Conservation (phyloP, 2,888 invertebrate genomes). For the Thumatha senex region DNA sequence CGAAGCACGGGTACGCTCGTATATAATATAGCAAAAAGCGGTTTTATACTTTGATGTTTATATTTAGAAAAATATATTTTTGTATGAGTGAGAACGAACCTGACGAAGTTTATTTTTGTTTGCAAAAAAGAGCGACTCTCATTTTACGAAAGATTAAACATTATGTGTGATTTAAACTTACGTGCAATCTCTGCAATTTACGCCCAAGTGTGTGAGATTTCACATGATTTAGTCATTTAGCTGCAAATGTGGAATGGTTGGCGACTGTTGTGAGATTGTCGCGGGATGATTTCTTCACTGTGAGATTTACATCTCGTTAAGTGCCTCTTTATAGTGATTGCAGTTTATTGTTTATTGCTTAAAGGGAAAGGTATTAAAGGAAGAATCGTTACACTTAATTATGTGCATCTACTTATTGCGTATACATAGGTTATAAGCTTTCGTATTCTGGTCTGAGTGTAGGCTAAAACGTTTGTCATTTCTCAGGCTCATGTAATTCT, state of each 20-base stretch:
- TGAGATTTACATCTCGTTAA: conserved; percentile 1
- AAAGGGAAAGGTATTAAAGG: conserved; percentile 1
- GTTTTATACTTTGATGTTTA: too few species aligned
- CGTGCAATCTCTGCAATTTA: conserved; percentile 5
- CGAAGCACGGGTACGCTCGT: too few species aligned
- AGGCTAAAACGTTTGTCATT: too few species aligned
- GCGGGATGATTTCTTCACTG: background rate
- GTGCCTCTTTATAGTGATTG: background rate
- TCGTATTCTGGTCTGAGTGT: too few species aligned
- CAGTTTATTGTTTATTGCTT: conserved; percentile 2
- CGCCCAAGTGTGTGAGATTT: conserved; percentile 3
- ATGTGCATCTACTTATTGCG: background rate
- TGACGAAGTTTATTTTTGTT: background rate
- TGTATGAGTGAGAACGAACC: too few species aligned
- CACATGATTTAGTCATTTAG: conserved; percentile 5
- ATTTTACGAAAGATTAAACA: background rate
- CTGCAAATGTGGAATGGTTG: background rate
- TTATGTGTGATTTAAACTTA: background rate
- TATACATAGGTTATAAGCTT: background rate
- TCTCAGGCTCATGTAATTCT: too few species aligned
- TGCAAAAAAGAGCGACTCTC: background rate
- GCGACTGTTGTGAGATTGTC: background rate
- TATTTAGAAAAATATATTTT: too few species aligned
- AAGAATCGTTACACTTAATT: background rate
- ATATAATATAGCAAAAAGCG: too few species aligned